A percentile compares a stretch with the other conserved stretches of the same genome.
Evolutionary conservation across 1,140 invertebrate species (phyloP).

Genomic region (Hyphantria cunea): DNA sequence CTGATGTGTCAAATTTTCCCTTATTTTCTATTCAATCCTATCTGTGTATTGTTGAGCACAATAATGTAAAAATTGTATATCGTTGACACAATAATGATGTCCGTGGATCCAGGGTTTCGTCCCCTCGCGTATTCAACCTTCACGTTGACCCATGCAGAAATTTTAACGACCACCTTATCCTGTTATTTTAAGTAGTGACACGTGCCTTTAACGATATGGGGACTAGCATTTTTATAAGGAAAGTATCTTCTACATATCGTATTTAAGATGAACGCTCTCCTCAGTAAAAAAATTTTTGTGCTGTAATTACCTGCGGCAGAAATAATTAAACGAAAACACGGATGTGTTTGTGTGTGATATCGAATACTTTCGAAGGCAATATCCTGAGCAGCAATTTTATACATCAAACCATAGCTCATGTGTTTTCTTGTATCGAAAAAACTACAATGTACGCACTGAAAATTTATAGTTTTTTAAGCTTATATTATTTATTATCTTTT

Average conservation of each 20-base stretch:
- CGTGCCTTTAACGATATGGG: constrained; percentile 29
- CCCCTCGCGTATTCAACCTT: constrained; percentile 31
- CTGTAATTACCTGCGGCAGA: constrained; percentile 1
- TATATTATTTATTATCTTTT: no score
- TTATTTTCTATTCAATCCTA: constrained; percentile 27
- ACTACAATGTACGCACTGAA: no score
- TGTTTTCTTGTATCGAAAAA: no score
- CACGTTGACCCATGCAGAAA: constrained; percentile 40
- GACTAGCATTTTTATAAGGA: constrained; percentile 3
- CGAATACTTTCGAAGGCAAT: constrained; percentile 20
- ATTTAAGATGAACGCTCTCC: no score
- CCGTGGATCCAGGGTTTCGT: constrained; percentile 32
- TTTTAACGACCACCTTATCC: constrained; percentile 45
- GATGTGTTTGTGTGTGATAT: constrained; percentile 7
- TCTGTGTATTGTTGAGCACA: constrained; percentile 29
- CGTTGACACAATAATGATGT: constrained; percentile 38
- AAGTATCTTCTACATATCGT: no score
- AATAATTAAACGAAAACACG: constrained; percentile 1
- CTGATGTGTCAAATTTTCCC: constrained; percentile 11
- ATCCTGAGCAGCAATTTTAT: constrained; percentile 1
- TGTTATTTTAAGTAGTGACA: constrained; percentile 33
- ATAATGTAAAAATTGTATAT: constrained; percentile 32
- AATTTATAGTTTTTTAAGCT: no score
- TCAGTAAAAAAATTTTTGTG: constrained; percentile 1
- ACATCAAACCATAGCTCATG: no score